A percentile compares a stretch with the other conserved stretches of the same genome.
These are phyloP conservation scores for Bellardia pandia DNA, from an alignment of 2,888 invertebrate species.

Conservation along the genomic window DNA sequence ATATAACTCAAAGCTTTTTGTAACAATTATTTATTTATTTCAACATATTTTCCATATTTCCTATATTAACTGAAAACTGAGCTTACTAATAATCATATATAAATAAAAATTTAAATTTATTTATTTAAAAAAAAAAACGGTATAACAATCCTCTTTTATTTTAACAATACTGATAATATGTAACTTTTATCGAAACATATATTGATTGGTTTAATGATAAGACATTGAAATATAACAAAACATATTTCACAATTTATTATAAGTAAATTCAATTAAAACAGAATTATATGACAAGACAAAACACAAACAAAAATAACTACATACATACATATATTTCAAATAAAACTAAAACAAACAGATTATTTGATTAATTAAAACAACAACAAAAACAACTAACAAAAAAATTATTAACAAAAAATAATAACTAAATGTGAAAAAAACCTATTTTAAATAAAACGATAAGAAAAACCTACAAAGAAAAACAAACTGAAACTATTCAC, in stretches of 20 bases:
- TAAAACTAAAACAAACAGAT: conserved; percentile 6
- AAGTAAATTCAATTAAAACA: conserved; percentile 7
- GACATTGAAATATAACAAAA: not conserved
- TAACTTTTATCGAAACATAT: too few species aligned
- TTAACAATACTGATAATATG: too few species aligned
- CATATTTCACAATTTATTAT: not conserved
- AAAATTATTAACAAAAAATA: not conserved
- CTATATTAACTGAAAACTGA: too few species aligned
- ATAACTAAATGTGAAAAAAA: conserved; percentile 43
- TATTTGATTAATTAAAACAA: conserved; percentile 27
- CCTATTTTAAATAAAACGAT: conserved; percentile 29
- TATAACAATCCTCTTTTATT: too few species aligned
- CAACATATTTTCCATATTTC: too few species aligned
- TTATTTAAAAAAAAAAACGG: too few species aligned
- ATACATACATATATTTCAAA: not conserved
- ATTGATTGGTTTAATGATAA: too few species aligned
- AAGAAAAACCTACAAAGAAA: conserved; percentile 8
- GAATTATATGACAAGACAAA: conserved; percentile 23
- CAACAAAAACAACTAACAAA: not conserved
- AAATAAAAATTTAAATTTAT: too few species aligned
- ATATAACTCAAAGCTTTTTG: too few species aligned
- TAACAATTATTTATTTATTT: not conserved
- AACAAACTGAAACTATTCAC: conserved; percentile 23
- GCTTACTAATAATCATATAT: too few species aligned
- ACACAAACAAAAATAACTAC: not conserved